phyloP scores from a whole-genome alignment of 2,888 invertebrate species.

The Cancer borealis region DNA sequence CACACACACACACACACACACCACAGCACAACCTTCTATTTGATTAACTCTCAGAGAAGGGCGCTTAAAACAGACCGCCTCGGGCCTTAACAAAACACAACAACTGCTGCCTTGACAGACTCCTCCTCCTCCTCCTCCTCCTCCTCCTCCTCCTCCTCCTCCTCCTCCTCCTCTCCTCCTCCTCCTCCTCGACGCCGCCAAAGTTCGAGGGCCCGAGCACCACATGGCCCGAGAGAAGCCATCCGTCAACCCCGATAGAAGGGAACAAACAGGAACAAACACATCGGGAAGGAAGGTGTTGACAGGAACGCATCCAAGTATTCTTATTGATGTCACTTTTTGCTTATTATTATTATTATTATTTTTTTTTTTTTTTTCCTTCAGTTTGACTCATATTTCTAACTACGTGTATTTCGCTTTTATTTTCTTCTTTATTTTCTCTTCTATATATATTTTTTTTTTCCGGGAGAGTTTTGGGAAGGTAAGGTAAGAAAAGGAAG shows the following conservation, averaged over 20 bases:
- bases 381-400: background rate
- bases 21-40: conserved; percentile 29
- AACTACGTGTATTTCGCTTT: too few species aligned
- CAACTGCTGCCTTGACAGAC: background rate
- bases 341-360: background rate
- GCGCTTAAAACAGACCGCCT: background rate
- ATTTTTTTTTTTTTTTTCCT: background rate
- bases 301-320: background rate
- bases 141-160: conserved; percentile 16
- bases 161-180: conserved; percentile 7
- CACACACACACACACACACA: conserved; percentile 50
- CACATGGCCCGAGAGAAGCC: background rate
- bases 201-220: background rate
- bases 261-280: background rate
- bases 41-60: background rate
- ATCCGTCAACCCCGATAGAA: background rate
- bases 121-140: conserved; percentile 21
- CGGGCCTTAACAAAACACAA: conserved; percentile 31
- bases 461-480: background rate
- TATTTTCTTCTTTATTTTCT: too few species aligned
- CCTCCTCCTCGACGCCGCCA: background rate
- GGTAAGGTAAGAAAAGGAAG: background rate
- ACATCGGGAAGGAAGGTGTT: too few species aligned
- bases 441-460: background rate
- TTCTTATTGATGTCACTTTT: background rate